phyloP scores from a whole-genome alignment of 2,888 invertebrate species.

The Gnatocerus cornutus region DNA sequence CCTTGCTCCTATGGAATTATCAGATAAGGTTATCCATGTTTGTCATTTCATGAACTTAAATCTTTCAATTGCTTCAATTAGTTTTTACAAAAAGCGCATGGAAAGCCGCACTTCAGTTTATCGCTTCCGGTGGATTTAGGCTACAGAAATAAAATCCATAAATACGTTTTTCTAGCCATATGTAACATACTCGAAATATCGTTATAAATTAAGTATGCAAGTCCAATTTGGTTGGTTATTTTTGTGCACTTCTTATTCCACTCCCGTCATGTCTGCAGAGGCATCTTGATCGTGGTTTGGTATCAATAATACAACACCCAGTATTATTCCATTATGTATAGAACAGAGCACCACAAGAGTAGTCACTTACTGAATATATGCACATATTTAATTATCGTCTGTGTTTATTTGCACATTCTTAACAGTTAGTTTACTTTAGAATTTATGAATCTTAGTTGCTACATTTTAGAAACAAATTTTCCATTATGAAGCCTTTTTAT shows the following conservation, averaged over 20 bases:
- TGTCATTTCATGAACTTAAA: no score
- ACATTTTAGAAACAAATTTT: neutral
- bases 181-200: no score
- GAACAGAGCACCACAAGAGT: neutral
- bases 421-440: neutral
- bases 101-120: no score
- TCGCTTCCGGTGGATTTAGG: no score
- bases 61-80: no score
- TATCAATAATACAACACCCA: neutral
- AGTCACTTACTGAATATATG: slow-evolving; percentile 8
- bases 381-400: slow-evolving; percentile 6
- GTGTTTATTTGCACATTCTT: slow-evolving; percentile 1
- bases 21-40: no score
- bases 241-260: neutral
- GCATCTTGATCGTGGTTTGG: neutral
- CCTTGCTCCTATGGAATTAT: no score
- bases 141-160: no score
- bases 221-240: neutral
- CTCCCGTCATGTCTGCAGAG: neutral
- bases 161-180: no score
- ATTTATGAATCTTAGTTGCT: no score
- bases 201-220: neutral
- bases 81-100: no score
- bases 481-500: neutral
- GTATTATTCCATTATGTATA: neutral